phyloP scores from a whole-genome alignment of 2,797 vertebrate genomes.

The Nasua narica region DNA sequence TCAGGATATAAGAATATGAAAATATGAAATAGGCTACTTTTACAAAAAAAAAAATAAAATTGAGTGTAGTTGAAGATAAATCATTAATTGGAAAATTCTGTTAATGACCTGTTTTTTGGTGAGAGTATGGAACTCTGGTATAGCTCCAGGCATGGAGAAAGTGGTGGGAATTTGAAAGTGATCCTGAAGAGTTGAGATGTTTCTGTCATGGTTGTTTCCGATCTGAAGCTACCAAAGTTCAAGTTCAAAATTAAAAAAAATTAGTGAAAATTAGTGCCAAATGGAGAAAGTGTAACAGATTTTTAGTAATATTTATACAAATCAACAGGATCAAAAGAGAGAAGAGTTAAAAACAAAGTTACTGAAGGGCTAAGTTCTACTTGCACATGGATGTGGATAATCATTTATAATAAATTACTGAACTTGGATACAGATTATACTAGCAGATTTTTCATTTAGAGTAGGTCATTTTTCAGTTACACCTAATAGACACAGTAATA shows the following conservation, averaged over 20 bases:
- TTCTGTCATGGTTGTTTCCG: neutral
- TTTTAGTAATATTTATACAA: neutral
- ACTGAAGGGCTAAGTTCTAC: neutral
- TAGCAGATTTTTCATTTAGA: constrained; percentile 51
- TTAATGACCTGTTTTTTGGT: neutral
- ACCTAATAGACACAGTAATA: constrained; percentile 33
- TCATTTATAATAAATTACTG: constrained; percentile 10
- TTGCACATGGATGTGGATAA: neutral
- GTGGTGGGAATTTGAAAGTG: neutral
- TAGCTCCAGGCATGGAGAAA: fast-evolving
- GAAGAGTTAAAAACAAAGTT: neutral
- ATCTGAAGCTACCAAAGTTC: neutral
- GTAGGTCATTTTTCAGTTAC: constrained; percentile 62
- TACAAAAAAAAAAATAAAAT: neutral
- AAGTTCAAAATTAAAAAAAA: neutral
- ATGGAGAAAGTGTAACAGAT: neutral
- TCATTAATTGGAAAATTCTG: neutral
- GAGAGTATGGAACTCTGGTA: fast-evolving
- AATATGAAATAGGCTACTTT: neutral
- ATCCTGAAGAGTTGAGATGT: neutral
- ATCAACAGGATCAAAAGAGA: neutral
- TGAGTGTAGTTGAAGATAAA: neutral
- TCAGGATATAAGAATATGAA: neutral
- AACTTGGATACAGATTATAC: neutral
- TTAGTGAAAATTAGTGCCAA: neutral